Conservation (phyloP, 2,888 invertebrate species). For the Agonopterix subpropinquella region DNA sequence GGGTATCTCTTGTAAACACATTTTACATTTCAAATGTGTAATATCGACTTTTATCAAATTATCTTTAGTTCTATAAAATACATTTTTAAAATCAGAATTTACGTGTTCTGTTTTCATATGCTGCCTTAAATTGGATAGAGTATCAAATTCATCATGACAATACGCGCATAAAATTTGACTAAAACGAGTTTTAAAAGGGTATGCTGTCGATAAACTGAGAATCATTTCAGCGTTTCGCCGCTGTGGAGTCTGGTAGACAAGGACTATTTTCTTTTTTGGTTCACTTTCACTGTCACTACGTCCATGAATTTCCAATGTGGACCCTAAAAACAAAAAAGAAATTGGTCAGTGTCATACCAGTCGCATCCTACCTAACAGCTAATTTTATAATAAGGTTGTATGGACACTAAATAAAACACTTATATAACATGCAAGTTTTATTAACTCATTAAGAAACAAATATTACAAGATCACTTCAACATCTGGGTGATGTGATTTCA, state of each 20-base stretch:
- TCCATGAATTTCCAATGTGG: constrained; percentile 60
- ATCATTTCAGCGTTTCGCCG: constrained; percentile 64
- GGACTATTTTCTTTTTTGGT: constrained; percentile 61
- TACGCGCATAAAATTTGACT: constrained; percentile 62
- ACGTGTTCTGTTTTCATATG: constrained; percentile 54
- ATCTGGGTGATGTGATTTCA: constrained; percentile 45
- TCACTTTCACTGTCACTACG: constrained; percentile 51
- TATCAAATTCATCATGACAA: constrained; percentile 54
- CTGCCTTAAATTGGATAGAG: constrained; percentile 40
- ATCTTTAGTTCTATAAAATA: constrained; percentile 61
- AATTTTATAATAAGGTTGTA: constrained; percentile 1
- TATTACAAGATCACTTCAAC: constrained; percentile 13
- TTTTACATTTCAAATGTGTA: constrained; percentile 56
- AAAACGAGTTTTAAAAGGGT: constrained; percentile 62
- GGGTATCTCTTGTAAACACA: constrained; percentile 42
- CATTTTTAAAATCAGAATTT: constrained; percentile 53
- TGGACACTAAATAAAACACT: constrained; percentile 1
- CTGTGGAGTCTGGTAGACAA: constrained; percentile 63
- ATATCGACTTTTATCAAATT: constrained; percentile 64
- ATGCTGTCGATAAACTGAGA: constrained; percentile 56
- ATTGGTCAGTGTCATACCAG: constrained; percentile 51
- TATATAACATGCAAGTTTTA: constrained; percentile 19
- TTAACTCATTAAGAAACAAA: constrained; percentile 2
- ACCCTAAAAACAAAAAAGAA: constrained; percentile 71
- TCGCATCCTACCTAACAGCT: neutral